Conservation (phyloP, 2,888 invertebrate species). For the Folsomia candida region DNA sequence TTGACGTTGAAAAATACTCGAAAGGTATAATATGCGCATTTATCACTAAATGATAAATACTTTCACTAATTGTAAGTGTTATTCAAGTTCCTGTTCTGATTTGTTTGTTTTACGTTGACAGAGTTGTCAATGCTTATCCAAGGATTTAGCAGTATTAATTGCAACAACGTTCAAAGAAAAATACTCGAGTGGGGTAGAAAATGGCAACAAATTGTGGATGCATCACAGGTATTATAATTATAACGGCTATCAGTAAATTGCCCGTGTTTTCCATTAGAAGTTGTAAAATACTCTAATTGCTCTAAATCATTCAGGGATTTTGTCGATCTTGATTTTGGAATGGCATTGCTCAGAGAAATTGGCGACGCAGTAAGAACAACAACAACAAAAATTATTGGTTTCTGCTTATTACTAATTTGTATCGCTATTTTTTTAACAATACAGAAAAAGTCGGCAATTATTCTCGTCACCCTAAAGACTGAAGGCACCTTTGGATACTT, state of each 20-base stretch:
- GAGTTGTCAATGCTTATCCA: slow-evolving; percentile 64
- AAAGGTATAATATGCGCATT: slow-evolving; percentile 28
- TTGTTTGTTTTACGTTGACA: slow-evolving; percentile 46
- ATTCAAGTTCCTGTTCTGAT: not conserved
- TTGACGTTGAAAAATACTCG: slow-evolving; percentile 32
- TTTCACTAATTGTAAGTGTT: not conserved
- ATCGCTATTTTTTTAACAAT: too few species aligned
- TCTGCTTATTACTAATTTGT: not conserved
- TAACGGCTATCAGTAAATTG: too few species aligned
- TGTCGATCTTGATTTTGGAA: slow-evolving; percentile 74
- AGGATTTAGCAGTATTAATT: slow-evolving; percentile 70
- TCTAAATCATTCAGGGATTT: slow-evolving; percentile 60
- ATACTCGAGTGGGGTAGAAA: not conserved
- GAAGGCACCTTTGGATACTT: slow-evolving; percentile 42
- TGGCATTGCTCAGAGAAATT: slow-evolving; percentile 65
- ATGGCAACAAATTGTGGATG: slow-evolving; percentile 20
- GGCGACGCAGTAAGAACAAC: slow-evolving; percentile 57
- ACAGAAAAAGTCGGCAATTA: slow-evolving; percentile 29
- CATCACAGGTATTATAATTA: slow-evolving; percentile 37
- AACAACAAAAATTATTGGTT: not conserved
- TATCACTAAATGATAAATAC: not conserved
- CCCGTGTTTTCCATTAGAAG: too few species aligned
- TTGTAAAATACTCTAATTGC: not conserved
- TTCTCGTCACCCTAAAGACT: slow-evolving; percentile 40
- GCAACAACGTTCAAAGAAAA: slow-evolving; percentile 60